Base-by-base conservation (phyloP, 2,797 vertebrate genomes). In the Anguilla megastoma region DNA sequence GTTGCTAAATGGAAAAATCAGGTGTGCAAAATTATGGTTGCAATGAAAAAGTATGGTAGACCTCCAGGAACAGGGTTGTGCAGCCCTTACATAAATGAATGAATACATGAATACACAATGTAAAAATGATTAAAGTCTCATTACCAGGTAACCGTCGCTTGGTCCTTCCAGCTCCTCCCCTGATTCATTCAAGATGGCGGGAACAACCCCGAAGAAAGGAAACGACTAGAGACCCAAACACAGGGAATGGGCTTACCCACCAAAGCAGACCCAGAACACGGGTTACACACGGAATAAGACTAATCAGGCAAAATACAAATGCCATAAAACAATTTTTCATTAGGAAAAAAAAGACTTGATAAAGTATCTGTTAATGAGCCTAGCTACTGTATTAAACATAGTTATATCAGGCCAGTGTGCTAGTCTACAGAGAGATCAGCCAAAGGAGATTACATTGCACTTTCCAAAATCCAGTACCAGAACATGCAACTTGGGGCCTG, bases 101-200 rank as follows among this genome's bases (percentile, higher is more conserved):
- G 9, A 71, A 27, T 8, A 33, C 8, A 76, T 76, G 30, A 76
- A 69, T 27, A 27, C 63, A 27, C 33, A 79, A 6, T 0, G 41
- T 18, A 41, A 21, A 79, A 8, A 79, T 36, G 4, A 79, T 7
- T 82, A 0, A 8, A 45, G 6, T 74, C 36, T 58, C 1, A 93
- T 96, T 91, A 99, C 98, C 97, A 99, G 96, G 91, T 98, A 99
- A 79, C 98, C 98, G 93, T 99, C 98, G 66, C 96, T 97, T 89
- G 97, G 97, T 87, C 98, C 98, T 95, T 98, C 97, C 93, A 99
- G 92, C 94, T 99, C 98, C 91, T 99, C 98, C 24, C 98, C 98
- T 0, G 97, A 98, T 90, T 99, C 98, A 0, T 97, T 97, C 92
- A 99, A 90, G 95, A 99, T 95, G 83, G 98, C 98, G 85, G 98